Conservation (phyloP, 2,888 invertebrate species). For the Drosophila nr. perissopoda region DNA sequence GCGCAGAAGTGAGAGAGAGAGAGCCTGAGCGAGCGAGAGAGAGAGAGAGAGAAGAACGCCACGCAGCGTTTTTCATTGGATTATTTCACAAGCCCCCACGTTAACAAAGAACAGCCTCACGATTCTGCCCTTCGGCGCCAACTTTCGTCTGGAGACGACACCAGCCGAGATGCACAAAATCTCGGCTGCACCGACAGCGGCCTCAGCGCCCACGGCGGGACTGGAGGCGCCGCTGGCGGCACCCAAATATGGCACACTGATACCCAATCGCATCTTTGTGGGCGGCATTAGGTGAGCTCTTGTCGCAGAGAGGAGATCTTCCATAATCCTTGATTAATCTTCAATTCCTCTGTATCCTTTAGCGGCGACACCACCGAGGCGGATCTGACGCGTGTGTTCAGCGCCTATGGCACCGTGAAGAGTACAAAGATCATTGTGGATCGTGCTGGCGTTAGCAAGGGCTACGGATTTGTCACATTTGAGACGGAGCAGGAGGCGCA, state of each 20-base stretch:
- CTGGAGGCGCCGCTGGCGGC: constrained; percentile 85
- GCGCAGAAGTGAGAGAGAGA: not conserved
- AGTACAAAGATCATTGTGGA: constrained; percentile 98
- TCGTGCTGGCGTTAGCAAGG: constrained; percentile 96
- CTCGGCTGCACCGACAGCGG: constrained; percentile 80
- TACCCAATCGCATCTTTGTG: constrained; percentile 98
- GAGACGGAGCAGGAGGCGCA: constrained; percentile 95
- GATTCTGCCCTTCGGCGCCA: constrained; percentile 83
- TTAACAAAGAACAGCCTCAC: constrained; percentile 70
- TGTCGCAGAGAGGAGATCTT: not conserved
- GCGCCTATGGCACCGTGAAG: constrained; percentile 94
- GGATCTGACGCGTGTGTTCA: constrained; percentile 96
- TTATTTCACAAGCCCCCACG: constrained; percentile 36
- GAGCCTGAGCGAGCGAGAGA: not conserved
- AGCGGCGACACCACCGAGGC: constrained; percentile 95
- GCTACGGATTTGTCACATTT: constrained; percentile 91
- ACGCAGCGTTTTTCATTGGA: constrained; percentile 9
- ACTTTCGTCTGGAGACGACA: constrained; percentile 82
- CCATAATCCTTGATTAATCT: not conserved
- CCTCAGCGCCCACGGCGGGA: constrained; percentile 80
- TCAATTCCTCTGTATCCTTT: constrained; percentile 8
- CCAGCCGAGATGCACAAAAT: constrained; percentile 83
- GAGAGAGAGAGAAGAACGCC: not conserved
- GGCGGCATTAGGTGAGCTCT: constrained; percentile 93
- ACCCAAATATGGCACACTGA: constrained; percentile 91